Base-by-base conservation (phyloP, 2,888 invertebrate species). In the Rhodophaea formosa region DNA sequence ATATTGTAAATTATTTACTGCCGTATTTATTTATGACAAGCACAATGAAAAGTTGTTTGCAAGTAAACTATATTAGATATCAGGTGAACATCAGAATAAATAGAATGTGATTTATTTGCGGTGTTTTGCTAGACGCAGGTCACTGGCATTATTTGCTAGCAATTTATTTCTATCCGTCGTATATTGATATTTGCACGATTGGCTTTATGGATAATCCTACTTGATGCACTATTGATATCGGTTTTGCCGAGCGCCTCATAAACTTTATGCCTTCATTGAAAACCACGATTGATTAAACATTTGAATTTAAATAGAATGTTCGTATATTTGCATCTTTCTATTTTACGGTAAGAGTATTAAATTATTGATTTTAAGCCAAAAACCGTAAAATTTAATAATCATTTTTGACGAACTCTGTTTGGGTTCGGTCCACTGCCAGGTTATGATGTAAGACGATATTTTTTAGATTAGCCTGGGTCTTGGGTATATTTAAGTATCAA, bases 171-270 rank as follows among this genome's bases (percentile, higher is more conserved):
- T 78, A 80, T 81, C 77, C 72, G 62, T 72, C 72, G 70, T 74
- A 81, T 76, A 81, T 77, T 76, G 66, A 69, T 71, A 82, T 82
- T 81, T 78, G 75, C 79, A 80, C 77, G 69, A 77, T 76, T 75
- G 72, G 75, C 72, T 74, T 75, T 68, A 79, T 72, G 76, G 80
- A 85, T 85, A 82, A 86, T 82, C 79, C 77, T 63, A 72, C 71
- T 75, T 79, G 74, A 84, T 82, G 77, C 77, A 78, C 78, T 78
- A 78, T 80, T 81, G 79, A 81, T 56, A 49, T 45, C 15, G 45
- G 54, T 82, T 80, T 80, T 79, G 76, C 71, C 68, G 73, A 75
- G 69, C 64, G 69, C 68, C 68, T 74, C 75, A 69, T 80, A 80
- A 81, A 82, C 56, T 84, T 79, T 80, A 80, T 74, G 70, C 64